Base-by-base conservation (phyloP, 1,140 invertebrate genomes). In the Mercenaria mercenaria region DNA sequence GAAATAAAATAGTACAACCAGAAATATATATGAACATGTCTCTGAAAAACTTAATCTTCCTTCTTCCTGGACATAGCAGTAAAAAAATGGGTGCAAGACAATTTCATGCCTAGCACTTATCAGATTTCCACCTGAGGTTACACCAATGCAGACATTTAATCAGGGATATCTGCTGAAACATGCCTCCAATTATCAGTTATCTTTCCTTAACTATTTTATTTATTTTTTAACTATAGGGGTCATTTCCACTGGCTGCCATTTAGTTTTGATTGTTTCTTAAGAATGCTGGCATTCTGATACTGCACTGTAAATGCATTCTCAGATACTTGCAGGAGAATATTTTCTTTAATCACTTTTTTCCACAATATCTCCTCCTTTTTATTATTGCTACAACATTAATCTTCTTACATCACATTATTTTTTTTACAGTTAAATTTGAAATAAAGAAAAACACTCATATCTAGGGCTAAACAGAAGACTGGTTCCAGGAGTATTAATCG, bases 151-250 rank as follows among this genome's bases (percentile, higher is more conserved):
- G 67, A 72, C 34, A 39, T 39, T 32, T 20, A 39, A 72, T 72
- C 67, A 72, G 18, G 3, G 29, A 29, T 10, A 72, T 72, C 67
- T 39, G 13, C 6, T 8, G 37, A 72, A 72, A 72, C 67, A 72
- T 72, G 67, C 67, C 67, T 39, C 23, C 34, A 72, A 72, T 41
- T 72, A 72, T 72, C 67, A 72, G 32, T 72, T 72, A 72, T 72
- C 67, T 72, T 37, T 37, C 23, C 32, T 72, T 39, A 72, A 39
- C 34, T 10, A 72, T 72, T 72, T 72, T 72, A 72, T 72, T 72
- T 34, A 72, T 72, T 72, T 72, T 34, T 72, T 72, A 72, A 72
- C 67, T 72, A 29, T 72, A 41, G 4, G 34, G 67, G 67, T 72
- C 34, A 72, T 72, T 72, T 39, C 34, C 37, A 39, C 32, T 39